Percentiles rank a stretch among this genome's conserved stretches.
phyloP scores from a whole-genome alignment of 1,140 invertebrate genomes.

The Metaphire vulgaris region DNA sequence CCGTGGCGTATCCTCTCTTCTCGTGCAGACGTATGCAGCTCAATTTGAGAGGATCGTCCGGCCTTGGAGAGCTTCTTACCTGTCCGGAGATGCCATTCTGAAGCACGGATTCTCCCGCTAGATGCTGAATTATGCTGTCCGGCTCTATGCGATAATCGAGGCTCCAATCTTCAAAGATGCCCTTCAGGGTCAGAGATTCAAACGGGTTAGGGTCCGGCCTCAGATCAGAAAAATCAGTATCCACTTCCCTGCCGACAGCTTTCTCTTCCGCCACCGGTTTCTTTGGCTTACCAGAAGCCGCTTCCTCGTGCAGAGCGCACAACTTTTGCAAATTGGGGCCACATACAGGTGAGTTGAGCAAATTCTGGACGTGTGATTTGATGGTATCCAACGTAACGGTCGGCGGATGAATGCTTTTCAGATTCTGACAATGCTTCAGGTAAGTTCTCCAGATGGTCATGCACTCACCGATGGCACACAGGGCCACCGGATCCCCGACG shows the following conservation, averaged over 20 bases:
- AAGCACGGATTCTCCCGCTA: constrained; percentile 24
- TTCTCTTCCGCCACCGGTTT: too few relatives aligned
- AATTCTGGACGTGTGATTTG: neutral
- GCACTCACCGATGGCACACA: constrained; percentile 77
- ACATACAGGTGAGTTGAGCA: neutral
- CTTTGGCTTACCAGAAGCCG: neutral
- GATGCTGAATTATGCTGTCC: constrained; percentile 34
- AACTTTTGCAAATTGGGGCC: neutral
- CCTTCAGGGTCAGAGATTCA: constrained; percentile 10
- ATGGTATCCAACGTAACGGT: neutral
- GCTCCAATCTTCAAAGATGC: constrained; percentile 14
- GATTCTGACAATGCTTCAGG: constrained; percentile 37
- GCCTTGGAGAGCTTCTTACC: neutral
- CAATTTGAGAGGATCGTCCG: neutral
- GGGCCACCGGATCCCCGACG: constrained; percentile 76
- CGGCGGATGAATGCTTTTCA: constrained; percentile 29
- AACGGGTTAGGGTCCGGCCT: neutral
- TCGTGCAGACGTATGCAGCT: neutral
- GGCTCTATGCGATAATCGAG: constrained; percentile 11
- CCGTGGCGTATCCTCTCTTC: neutral
- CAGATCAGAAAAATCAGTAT: neutral
- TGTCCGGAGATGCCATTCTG: neutral
- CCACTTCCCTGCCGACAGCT: neutral
- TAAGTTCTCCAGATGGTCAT: constrained; percentile 53
- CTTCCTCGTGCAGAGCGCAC: neutral